Evolutionary conservation across 2,113 vertebrate species (phyloP).

Genomic region (Pipa parva): DNA sequence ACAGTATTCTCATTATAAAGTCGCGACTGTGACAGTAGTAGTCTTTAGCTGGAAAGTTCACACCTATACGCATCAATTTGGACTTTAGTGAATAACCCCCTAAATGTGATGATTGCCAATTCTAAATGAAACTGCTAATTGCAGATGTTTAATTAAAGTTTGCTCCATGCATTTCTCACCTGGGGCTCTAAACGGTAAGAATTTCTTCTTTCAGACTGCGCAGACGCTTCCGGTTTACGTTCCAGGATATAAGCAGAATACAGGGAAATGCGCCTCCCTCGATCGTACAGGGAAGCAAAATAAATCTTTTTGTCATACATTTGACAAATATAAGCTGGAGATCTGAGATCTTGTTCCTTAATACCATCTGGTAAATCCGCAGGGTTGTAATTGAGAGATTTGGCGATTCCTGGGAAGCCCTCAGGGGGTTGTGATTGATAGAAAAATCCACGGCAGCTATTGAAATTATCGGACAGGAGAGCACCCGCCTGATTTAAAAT

Average conservation of each 20-base stretch:
- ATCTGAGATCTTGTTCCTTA: neutral
- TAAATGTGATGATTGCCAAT: no score
- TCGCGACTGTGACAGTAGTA: no score
- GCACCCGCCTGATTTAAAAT: no score
- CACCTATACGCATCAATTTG: no score
- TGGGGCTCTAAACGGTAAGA: neutral
- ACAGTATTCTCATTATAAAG: no score
- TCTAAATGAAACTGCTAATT: no score
- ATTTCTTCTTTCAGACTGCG: neutral
- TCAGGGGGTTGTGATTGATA: neutral
- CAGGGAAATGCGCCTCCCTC: constrained; percentile 6
- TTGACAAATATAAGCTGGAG: constrained; percentile 9
- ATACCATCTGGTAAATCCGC: neutral
- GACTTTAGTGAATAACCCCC: no score
- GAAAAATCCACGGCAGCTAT: neutral
- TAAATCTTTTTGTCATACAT: neutral
- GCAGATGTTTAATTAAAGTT: neutral
- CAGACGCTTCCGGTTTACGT: neutral
- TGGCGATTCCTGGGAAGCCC: neutral
- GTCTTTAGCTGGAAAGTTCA: no score
- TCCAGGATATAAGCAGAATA: constrained; percentile 12
- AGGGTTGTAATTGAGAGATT: neutral
- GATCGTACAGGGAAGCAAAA: constrained; percentile 8
- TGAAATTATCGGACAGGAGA: neutral
- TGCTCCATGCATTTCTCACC: neutral